phyloP scores from a whole-genome alignment of 2,888 invertebrate genomes.

The Acleris laterana region DNA sequence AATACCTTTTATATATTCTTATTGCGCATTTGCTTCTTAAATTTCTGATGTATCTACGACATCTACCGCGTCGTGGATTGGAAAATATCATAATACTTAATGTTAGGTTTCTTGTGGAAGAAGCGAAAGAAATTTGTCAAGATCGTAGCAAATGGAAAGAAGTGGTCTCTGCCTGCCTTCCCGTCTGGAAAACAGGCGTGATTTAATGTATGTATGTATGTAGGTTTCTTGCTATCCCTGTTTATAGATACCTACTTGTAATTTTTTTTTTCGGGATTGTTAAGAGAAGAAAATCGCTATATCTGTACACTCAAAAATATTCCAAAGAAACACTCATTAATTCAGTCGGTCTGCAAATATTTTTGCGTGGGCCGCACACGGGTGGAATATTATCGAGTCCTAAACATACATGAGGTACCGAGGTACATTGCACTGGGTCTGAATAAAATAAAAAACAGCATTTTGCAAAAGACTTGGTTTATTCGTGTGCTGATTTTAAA shows the following conservation, averaged over 20 bases:
- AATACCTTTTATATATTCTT: not conserved
- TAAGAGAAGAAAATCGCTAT: not conserved
- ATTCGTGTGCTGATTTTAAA: conserved; percentile 2
- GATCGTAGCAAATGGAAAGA: no score
- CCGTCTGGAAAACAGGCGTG: no score
- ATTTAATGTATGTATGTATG: no score
- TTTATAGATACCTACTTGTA: no score
- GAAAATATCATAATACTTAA: no score
- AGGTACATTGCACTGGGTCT: conserved; percentile 28
- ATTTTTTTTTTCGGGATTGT: not conserved
- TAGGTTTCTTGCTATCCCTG: no score
- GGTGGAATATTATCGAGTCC: conserved; percentile 28
- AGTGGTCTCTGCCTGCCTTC: no score
- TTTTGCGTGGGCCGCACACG: conserved; percentile 34
- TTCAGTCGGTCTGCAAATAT: conserved; percentile 28
- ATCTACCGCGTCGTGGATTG: no score
- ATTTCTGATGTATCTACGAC: no score
- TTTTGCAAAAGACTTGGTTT: conserved; percentile 15
- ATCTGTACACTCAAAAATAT: not conserved
- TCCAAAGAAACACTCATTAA: conserved; percentile 18
- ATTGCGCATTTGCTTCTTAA: no score
- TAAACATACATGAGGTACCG: conserved; percentile 30
- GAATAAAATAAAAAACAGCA: conserved; percentile 7
- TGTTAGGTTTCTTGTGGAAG: no score
- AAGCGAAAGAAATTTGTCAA: no score